Percentiles rank a stretch among this genome's conserved stretches.
Evolutionary conservation across 2,797 vertebrate genomes (phyloP).

Genomic region (Labroides dimidiatus): DNA sequence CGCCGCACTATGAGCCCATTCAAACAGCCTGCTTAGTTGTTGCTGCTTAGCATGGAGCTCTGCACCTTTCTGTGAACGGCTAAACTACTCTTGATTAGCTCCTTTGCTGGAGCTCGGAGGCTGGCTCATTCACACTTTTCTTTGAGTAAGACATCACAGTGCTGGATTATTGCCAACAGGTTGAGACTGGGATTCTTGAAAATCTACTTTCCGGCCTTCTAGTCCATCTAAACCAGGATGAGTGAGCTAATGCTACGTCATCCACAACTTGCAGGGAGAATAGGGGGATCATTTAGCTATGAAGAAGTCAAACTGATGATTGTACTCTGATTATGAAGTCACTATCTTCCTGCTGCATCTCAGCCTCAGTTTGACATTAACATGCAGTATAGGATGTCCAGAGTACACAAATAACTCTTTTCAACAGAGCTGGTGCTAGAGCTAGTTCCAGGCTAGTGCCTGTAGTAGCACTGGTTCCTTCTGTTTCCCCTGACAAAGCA

Average conservation of each 20-base stretch:
- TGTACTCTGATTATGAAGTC: not conserved
- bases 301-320: slow-evolving; percentile 1
- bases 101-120: slow-evolving; percentile 18
- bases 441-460: no score
- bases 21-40: slow-evolving; percentile 59
- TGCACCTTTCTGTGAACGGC: slow-evolving; percentile 48
- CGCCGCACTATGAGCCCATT: slow-evolving; percentile 64
- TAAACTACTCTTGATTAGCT: slow-evolving; percentile 59
- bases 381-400: slow-evolving; percentile 31
- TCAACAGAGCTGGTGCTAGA: no score
- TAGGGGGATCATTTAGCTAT: not conserved
- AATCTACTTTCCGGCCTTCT: slow-evolving; percentile 9
- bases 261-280: not conserved
- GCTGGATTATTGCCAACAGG: slow-evolving; percentile 10
- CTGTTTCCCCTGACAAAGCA: no score
- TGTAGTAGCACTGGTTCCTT: no score
- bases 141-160: slow-evolving; percentile 37
- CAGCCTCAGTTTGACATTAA: slow-evolving; percentile 14
- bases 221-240: not conserved
- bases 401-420: no score
- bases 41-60: slow-evolving; percentile 32
- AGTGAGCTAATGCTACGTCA: slow-evolving; percentile 2
- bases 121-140: slow-evolving; percentile 42
- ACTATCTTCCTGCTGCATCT: slow-evolving; percentile 18
- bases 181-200: slow-evolving; percentile 20